Conservation (phyloP, 2,888 invertebrate species). For the Tromatobia lineatoria region DNA sequence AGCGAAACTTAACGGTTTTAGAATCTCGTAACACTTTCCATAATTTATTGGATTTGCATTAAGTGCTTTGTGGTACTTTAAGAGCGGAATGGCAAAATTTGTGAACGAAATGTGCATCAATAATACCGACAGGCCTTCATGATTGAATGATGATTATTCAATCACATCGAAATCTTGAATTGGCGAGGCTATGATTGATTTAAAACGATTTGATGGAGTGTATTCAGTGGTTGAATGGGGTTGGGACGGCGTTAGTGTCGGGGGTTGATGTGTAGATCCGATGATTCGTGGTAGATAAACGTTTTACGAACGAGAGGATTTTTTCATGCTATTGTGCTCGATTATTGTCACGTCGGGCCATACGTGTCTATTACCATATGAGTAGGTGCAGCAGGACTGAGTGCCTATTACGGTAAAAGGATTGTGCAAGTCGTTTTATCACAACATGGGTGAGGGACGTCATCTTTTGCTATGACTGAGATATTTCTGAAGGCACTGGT, state of each 20-base stretch:
- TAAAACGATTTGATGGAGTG: background rate
- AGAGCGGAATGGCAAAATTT: background rate
- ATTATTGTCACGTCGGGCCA: background rate
- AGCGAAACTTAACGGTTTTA: slow-evolving; percentile 37
- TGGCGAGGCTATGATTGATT: slow-evolving; percentile 3
- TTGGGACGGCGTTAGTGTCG: background rate
- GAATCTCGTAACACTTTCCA: slow-evolving; percentile 29
- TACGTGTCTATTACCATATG: background rate
- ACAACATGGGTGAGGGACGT: slow-evolving; percentile 14
- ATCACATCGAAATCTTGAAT: slow-evolving; percentile 11
- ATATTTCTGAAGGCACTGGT: background rate
- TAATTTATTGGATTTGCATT: slow-evolving; percentile 27
- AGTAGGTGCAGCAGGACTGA: background rate
- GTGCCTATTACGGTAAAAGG: background rate
- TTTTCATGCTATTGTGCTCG: slow-evolving; percentile 5
- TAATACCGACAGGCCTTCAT: background rate
- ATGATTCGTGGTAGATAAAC: slow-evolving; percentile 7
- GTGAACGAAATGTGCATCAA: background rate
- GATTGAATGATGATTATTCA: background rate
- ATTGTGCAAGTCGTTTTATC: slow-evolving; percentile 10
- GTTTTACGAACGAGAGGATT: slow-evolving; percentile 13
- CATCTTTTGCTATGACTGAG: background rate
- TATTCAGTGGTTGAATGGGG: background rate
- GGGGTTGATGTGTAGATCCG: background rate
- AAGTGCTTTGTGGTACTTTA: background rate